These are phyloP conservation scores for Callospermophilus lateralis DNA, from an alignment of 2,113 vertebrate genomes.

Conservation along the genomic window DNA sequence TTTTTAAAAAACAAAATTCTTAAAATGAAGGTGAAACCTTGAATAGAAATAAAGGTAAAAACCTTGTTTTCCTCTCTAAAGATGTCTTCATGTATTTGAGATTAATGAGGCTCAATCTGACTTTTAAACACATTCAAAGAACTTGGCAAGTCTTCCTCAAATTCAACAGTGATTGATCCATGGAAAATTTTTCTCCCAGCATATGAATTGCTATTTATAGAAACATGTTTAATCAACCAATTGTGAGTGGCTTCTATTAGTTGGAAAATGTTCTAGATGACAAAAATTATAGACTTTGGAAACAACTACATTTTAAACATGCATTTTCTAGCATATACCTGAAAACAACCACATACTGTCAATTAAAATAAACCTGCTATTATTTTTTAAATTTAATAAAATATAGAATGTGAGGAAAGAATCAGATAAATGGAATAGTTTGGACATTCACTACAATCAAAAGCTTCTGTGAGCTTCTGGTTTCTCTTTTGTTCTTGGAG, in stretches of 20 bases:
- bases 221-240: background rate
- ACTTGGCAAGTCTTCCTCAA: background rate
- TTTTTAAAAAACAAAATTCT: background rate
- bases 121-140: background rate
- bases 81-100: background rate
- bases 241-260: background rate
- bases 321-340: background rate
- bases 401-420: background rate
- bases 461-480: background rate
- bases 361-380: constrained; percentile 1
- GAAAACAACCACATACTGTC: background rate
- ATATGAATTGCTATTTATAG: background rate
- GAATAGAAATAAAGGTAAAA: background rate
- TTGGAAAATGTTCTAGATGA: background rate
- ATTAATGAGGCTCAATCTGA: background rate
- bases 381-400: background rate
- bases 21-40: background rate
- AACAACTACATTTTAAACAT: background rate
- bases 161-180: background rate
- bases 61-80: background rate
- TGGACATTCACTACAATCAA: background rate
- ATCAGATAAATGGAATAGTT: background rate
- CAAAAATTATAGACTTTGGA: background rate
- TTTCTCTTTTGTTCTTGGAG: background rate
- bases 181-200: background rate